Base-by-base conservation (phyloP, 2,888 invertebrate species). In the Ectemnius continuus region DNA sequence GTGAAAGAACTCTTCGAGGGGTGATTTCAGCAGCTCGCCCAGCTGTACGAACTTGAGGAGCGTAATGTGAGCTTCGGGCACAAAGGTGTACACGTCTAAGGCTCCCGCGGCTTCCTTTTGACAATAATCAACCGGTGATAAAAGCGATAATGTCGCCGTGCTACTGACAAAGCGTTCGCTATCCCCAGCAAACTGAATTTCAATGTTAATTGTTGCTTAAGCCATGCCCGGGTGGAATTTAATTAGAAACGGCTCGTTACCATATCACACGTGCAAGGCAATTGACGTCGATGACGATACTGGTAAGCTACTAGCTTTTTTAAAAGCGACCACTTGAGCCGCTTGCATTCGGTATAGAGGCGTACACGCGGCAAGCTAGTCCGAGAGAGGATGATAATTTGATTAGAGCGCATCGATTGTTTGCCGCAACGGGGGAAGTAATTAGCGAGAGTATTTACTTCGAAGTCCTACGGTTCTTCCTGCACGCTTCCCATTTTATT, bases 331-430 rank as follows among this genome's bases (percentile, higher is more conserved):
- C 36, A 11, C 36, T 36, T 36, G 5, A 36, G 36, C 36, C 11
- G 36, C 36, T 11, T 36, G 11, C 36, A 36, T 36, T 36, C 8
- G 36, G 8, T 11, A 36, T 36, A 36, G 36, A 36, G 8, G 11
- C 36, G 36, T 36, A 36, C 36, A 36, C 36, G 36, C 36, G 36
- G 36, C 36, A 11, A 36, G 52, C 26, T 67, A 61, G 62, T 61
- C 65, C 36, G 47, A 20, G 11, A 68, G 70, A 58, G 45, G 13
- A 62, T 52, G 71, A 67, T 80, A 77, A 75, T 63, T 75, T 75
- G 67, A 81, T 83, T 73, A 61, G 60, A 52, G n/a, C 5, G 4
- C 66, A 83, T 83, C 13, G 77, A 80, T 77, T 73, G 57, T 48
- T 59, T 16, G 52, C 18, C 20, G 14, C 61, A 28, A 16, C n/a